These are phyloP conservation scores for Remorina albescens DNA, from an alignment of 2,797 vertebrate species.

Conservation along the genomic window DNA sequence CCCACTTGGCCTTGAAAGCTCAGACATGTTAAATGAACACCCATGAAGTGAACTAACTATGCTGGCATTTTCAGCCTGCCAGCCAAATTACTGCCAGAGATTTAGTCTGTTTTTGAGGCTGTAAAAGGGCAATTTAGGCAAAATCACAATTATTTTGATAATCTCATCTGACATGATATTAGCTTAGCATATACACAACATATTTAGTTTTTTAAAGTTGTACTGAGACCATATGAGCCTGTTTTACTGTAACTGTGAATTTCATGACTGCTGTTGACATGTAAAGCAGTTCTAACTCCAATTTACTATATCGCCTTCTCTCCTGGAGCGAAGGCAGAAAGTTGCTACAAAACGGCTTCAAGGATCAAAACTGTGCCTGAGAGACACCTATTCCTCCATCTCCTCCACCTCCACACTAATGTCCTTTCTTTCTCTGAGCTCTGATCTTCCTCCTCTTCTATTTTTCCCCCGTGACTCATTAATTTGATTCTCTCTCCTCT, in stretches of 20 bases:
- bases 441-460: conserved; percentile 24
- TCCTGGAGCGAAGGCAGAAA: conserved; percentile 15
- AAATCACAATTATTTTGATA: not conserved
- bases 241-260: not conserved
- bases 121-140: not conserved
- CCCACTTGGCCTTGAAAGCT: not conserved
- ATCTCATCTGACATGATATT: not conserved
- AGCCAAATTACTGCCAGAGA: not conserved
- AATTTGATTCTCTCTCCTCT: conserved; percentile 39
- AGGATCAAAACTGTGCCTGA: conserved; percentile 29
- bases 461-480: conserved; percentile 51
- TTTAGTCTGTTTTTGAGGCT: not conserved
- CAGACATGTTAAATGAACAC: not conserved
- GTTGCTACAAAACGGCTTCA: conserved; percentile 24
- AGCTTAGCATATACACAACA: too few species aligned
- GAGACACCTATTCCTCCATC: too few species aligned
- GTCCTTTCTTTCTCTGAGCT: conserved; percentile 14
- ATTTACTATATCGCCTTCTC: conserved; percentile 6
- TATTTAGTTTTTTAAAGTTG: not conserved
- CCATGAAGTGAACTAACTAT: not conserved
- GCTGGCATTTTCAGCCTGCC: not conserved
- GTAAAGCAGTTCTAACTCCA: not conserved
- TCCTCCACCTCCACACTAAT: conserved; percentile 11
- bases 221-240: not conserved
- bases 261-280: not conserved